Conservation (phyloP, 2,113 vertebrate species). For the Perccottus glenii region DNA sequence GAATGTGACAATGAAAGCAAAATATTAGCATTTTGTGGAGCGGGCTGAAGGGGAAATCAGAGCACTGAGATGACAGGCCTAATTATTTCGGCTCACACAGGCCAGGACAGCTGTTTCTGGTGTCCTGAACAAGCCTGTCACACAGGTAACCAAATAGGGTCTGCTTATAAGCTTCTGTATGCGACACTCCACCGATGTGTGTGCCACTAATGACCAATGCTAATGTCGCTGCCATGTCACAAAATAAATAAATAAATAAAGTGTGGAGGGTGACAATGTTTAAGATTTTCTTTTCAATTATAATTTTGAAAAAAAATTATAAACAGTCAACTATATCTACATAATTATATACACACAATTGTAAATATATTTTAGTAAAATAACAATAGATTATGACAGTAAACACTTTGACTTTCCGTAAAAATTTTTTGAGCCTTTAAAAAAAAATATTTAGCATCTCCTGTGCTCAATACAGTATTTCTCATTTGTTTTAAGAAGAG, state of each 20-base stretch:
- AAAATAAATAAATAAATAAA: constrained; percentile 80
- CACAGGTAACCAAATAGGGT: constrained; percentile 99
- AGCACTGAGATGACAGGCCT: constrained; percentile 98
- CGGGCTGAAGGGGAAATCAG: constrained; percentile 98
- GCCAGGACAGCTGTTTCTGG: constrained; percentile 99
- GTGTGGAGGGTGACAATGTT: constrained; percentile 86
- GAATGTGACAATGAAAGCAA: constrained; percentile 99
- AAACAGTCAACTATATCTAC: constrained; percentile 93
- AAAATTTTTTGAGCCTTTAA: too few relatives aligned
- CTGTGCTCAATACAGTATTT: too few relatives aligned
- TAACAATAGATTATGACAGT: too few relatives aligned
- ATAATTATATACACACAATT: constrained; percentile 86
- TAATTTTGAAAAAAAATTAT: constrained; percentile 36
- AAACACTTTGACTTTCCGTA: too few relatives aligned
- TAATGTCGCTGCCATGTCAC: constrained; percentile 97
- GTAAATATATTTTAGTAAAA: too few relatives aligned
- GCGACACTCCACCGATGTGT: constrained; percentile 89
- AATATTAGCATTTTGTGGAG: constrained; percentile 99
- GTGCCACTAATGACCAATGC: constrained; percentile 99
- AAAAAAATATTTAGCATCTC: too few relatives aligned
- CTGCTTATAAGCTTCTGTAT: constrained; percentile 91
- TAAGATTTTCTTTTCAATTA: constrained; percentile 54
- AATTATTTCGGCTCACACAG: constrained; percentile 99
- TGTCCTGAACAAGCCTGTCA: constrained; percentile 99
- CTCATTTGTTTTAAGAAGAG: too few relatives aligned